phyloP scores from a whole-genome alignment of 2,888 invertebrate species.

The Limenitis arthemis region DNA sequence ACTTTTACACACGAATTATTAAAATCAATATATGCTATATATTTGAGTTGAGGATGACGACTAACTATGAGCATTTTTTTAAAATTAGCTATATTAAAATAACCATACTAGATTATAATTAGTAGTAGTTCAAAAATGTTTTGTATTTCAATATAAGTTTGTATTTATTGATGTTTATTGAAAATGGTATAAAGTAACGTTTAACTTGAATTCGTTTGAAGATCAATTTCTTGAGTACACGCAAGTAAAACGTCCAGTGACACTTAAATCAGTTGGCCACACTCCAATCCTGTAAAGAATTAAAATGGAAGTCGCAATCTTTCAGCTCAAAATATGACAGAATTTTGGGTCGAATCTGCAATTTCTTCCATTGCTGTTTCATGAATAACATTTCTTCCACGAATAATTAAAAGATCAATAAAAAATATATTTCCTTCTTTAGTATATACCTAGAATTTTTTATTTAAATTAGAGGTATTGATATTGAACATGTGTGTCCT shows the following conservation, averaged over 20 bases:
- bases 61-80: too few relatives aligned
- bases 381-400: background rate
- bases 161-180: too few relatives aligned
- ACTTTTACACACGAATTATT: too few relatives aligned
- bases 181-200: background rate
- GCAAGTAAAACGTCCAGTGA: conserved; percentile 2
- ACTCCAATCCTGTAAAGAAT: conserved; percentile 8
- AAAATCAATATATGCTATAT: too few relatives aligned
- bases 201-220: background rate
- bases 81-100: too few relatives aligned
- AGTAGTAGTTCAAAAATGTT: conserved; percentile 19
- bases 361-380: conserved; percentile 4
- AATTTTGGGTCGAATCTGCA: conserved; percentile 5
- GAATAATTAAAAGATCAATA: too few relatives aligned
- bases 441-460: too few relatives aligned
- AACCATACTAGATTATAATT: background rate
- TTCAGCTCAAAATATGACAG: conserved; percentile 9
- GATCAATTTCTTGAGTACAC: background rate
- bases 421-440: too few relatives aligned
- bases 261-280: conserved; percentile 8
- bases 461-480: too few relatives aligned
- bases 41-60: too few relatives aligned
- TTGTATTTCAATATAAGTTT: conserved; percentile 18
- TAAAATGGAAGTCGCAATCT: conserved; percentile 10
- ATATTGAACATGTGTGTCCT: too few relatives aligned